Conservation (phyloP, 2,888 invertebrate genomes). For the Frankliniella fusca region DNA sequence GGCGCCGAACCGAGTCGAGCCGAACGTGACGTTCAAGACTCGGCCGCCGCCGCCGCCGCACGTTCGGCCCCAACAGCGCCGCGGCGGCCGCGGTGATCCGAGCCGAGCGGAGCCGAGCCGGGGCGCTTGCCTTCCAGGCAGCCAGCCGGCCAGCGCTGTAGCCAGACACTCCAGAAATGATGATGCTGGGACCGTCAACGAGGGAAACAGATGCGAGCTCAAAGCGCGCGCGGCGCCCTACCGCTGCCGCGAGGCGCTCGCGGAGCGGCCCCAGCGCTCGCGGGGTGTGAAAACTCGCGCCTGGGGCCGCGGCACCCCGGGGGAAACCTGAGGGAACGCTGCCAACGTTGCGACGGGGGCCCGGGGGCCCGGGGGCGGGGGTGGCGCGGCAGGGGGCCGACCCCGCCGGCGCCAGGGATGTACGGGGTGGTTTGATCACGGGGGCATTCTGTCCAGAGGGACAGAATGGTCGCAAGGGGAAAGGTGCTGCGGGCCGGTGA, state of each 20-base stretch:
- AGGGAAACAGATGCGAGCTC: background rate
- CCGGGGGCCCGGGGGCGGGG: background rate
- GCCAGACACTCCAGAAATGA: conserved; percentile 26
- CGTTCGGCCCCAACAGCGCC: background rate
- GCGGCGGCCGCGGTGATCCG: background rate
- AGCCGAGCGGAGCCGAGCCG: background rate
- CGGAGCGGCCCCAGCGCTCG: background rate
- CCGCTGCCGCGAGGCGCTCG: background rate
- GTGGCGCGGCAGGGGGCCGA: background rate
- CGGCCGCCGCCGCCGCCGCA: background rate
- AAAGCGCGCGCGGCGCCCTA: background rate
- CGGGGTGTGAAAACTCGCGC: conserved; percentile 9
- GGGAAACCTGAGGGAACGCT: too few relatives aligned
- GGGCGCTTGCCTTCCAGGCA: background rate
- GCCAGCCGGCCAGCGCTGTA: background rate
- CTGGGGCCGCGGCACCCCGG: background rate
- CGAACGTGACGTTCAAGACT: background rate
- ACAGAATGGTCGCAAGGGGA: background rate
- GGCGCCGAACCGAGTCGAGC: background rate
- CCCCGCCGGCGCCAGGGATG: background rate
- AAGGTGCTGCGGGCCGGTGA: background rate
- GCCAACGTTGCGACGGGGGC: background rate
- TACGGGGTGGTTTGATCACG: background rate
- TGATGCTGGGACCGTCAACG: conserved; percentile 12
- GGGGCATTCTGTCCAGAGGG: background rate